These are phyloP conservation scores for Batillaria attramentaria DNA, from an alignment of 1,140 invertebrate genomes.

Conservation along the genomic window DNA sequence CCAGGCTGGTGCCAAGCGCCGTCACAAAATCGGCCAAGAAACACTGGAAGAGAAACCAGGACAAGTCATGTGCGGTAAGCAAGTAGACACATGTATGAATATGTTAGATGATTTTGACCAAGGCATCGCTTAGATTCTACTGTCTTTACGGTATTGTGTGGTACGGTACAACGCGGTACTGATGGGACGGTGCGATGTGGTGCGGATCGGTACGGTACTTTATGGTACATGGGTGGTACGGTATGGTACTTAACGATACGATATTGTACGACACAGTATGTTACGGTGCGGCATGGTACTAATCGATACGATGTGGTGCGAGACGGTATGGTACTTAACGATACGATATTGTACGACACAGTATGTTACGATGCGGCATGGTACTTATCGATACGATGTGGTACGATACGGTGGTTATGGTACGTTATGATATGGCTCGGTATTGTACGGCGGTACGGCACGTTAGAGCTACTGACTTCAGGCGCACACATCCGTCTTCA, in stretches of 20 bases:
- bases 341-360: no score
- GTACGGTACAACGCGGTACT: not conserved
- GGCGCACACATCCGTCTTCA: no score
- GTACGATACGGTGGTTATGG: no score
- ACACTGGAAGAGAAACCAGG: conserved; percentile 94
- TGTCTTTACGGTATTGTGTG: not conserved
- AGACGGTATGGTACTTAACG: no score
- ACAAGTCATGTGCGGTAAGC: conserved; percentile 88
- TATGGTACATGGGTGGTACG: not conserved
- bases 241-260: not conserved
- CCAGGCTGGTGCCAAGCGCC: conserved; percentile 84
- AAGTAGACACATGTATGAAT: conserved; percentile 2
- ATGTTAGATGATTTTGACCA: not conserved
- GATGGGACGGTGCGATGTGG: not conserved
- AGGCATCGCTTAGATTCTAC: not conserved
- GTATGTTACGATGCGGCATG: no score
- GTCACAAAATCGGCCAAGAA: conserved; percentile 90
- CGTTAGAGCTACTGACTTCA: no score
- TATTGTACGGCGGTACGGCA: no score
- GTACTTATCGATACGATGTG: no score
- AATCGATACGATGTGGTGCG: no score
- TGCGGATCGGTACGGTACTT: not conserved
- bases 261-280: no score
- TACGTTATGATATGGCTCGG: no score
- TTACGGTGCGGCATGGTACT: not conserved